Percentiles rank a stretch among this genome's conserved stretches.
phyloP scores from a whole-genome alignment of 2,888 invertebrate species.

The Melieria crassipennis region DNA sequence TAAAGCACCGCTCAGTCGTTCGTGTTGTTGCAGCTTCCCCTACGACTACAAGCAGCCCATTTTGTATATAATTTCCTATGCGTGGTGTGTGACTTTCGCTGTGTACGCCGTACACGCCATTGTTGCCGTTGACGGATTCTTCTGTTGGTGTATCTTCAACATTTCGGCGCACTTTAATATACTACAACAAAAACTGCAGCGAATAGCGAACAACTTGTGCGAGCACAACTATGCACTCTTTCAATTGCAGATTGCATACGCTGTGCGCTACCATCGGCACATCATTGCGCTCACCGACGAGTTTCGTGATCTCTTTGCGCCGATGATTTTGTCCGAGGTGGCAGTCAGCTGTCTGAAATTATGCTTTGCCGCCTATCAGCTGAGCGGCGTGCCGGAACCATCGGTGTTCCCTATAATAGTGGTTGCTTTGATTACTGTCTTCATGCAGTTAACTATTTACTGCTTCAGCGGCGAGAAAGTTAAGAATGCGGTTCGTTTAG shows the following conservation, averaged over 20 bases:
- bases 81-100: neutral
- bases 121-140: conserved; percentile 13
- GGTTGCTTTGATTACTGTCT: neutral
- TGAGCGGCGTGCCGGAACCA: neutral
- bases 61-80: conserved; percentile 5
- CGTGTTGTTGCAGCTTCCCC: neutral
- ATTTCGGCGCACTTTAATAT: conserved; percentile 20
- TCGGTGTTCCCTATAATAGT: neutral
- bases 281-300: conserved; percentile 11
- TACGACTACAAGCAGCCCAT: neutral
- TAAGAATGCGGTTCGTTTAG: conserved; percentile 5
- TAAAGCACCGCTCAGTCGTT: neutral
- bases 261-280: conserved; percentile 14
- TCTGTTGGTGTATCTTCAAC: conserved; percentile 21
- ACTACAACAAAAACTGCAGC: conserved; percentile 1
- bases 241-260: neutral
- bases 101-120: conserved; percentile 2
- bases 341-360: conserved; percentile 15
- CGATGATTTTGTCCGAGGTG: conserved; percentile 18
- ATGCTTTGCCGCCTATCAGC: conserved; percentile 11
- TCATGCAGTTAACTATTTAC: conserved; percentile 16
- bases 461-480: conserved; percentile 24
- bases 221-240: neutral
- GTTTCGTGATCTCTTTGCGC: conserved; percentile 9
- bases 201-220: neutral